These are phyloP conservation scores for Delichon dasypus DNA, from an alignment of 2,797 vertebrate genomes.

Conservation along the genomic window DNA sequence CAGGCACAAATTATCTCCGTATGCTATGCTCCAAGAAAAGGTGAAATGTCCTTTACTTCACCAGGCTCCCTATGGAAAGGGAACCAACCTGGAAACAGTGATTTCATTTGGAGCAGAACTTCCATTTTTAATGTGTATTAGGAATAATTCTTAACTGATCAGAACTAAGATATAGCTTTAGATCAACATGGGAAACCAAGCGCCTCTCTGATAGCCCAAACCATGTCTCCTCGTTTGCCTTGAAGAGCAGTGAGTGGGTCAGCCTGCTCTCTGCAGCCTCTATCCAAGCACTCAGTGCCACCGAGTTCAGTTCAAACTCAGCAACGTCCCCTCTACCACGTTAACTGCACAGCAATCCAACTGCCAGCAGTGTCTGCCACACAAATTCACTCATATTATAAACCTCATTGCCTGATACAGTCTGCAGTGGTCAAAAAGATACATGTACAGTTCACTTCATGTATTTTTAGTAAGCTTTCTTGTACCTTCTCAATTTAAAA, in stretches of 20 bases:
- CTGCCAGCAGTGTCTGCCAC: neutral
- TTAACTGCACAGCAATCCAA: accelerated
- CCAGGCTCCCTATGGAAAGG: neutral
- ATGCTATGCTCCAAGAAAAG: neutral
- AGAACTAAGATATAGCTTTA: neutral
- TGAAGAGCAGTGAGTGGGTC: neutral
- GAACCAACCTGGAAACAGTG: neutral
- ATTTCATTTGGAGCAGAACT: neutral
- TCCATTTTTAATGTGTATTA: neutral
- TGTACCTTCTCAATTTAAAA: neutral
- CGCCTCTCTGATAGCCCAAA: neutral
- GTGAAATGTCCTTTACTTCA: neutral
- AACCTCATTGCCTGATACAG: neutral
- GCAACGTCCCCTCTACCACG: neutral
- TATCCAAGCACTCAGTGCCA: neutral
- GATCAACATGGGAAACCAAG: accelerated
- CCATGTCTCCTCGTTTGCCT: neutral
- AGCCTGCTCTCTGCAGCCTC: neutral
- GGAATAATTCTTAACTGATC: neutral
- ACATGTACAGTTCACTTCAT: neutral
- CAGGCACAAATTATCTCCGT: neutral
- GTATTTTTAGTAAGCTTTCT: neutral
- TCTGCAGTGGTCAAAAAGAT: neutral
- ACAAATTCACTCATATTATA: neutral
- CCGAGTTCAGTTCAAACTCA: neutral